Base-by-base conservation (phyloP, 1,140 invertebrate genomes). In the Drosophila parvula region DNA sequence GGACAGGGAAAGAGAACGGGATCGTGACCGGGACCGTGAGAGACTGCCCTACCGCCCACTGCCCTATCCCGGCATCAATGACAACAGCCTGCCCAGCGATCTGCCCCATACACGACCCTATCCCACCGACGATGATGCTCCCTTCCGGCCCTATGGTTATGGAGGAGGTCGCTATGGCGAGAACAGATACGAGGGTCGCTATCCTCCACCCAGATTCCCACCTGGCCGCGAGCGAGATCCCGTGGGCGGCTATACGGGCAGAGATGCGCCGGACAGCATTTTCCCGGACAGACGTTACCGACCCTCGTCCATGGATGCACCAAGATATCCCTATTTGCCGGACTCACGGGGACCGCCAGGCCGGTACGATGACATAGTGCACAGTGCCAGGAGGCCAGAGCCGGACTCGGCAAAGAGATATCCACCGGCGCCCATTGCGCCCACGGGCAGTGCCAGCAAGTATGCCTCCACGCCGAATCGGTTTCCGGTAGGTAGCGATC, bases 401-500 rank as follows among this genome's bases (percentile, higher is more conserved):
- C 91, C 91, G 2, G 91, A 92, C 7, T 91, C 88, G 0, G 91
- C 89, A 9, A 92, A 92, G 16, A 59, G 89, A 0, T 92, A 90
- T 81, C 91, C 91, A 8, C 91, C 91, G 0, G 83, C 91, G 4
- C 91, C 91, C 0, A 56, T 92, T 27, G 86, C 63, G 41, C 90
- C 91, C 11, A 84, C 90, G 4, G 79, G 88, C 18, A 81, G 83
- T 4, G 82, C 82, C 63, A 91, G 76, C 53, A 92, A 92, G 68
- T 92, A 91, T 55, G 89, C 91, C 27, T 84, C 86, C 10, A 84
- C 83, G 7, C 86, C 91, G 22, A 92, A 92, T 73, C 84, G 90
- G 12, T 92, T 92, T 50, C 91, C 91, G 62, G 88, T 92, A 78
- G 91, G 91, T 79, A 92, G 47, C 48, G 91, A 92, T 57, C 86